phyloP scores from a whole-genome alignment of 2,888 invertebrate species.

The Aromia moschata region DNA sequence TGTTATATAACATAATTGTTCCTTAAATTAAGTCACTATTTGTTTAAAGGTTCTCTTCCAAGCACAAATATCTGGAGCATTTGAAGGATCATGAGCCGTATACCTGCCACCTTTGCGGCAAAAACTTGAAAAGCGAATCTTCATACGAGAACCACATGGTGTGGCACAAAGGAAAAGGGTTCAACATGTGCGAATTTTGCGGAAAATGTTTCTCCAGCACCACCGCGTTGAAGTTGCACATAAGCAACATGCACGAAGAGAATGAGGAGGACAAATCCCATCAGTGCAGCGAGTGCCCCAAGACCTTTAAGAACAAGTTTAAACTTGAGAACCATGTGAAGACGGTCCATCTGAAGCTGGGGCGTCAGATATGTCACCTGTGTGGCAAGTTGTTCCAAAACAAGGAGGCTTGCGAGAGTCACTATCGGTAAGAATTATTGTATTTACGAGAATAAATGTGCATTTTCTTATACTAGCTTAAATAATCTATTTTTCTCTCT shows the following conservation, averaged over 20 bases:
- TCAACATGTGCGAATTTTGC: constrained; percentile 2
- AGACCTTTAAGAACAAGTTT: constrained; percentile 5
- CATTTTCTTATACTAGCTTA: too few species aligned
- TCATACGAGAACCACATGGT: background rate
- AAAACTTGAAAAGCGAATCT: background rate
- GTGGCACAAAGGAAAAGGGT: background rate
- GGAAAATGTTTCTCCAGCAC: background rate
- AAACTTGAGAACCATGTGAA: background rate
- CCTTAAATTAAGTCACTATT: too few species aligned
- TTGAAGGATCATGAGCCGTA: background rate
- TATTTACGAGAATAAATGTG: too few species aligned
- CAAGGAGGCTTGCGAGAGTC: constrained; percentile 2
- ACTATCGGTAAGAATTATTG: constrained; percentile 14
- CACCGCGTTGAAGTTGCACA: constrained; percentile 1
- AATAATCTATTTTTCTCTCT: too few species aligned
- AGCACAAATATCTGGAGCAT: background rate
- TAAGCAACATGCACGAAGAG: background rate
- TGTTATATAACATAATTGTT: too few species aligned
- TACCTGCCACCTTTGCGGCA: background rate
- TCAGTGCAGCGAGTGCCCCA: constrained; percentile 4
- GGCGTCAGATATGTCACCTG: background rate
- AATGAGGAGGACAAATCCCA: background rate
- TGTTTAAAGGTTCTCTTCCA: constrained; percentile 1
- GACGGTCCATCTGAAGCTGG: background rate
- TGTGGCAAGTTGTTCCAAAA: constrained; percentile 10